These are phyloP conservation scores for Acrossocheilus wenchowensis DNA, from an alignment of 2,797 vertebrate genomes.

Conservation along the genomic window DNA sequence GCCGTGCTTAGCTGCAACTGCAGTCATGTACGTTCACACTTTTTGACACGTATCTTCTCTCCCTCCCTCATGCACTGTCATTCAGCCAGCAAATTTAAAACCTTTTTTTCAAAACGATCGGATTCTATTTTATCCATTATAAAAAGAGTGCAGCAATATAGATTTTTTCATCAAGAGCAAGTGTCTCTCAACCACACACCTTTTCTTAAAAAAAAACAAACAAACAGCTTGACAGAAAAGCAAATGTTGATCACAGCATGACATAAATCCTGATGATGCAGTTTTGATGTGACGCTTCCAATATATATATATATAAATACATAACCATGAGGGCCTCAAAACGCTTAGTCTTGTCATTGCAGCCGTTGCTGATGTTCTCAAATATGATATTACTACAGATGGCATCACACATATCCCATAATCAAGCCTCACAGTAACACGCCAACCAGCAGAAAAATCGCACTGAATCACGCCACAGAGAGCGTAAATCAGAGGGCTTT, in stretches of 20 bases:
- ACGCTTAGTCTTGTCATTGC: slow-evolving; percentile 17
- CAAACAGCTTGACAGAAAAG: slow-evolving; percentile 26
- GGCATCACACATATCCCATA: slow-evolving; percentile 40
- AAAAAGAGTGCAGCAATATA: not conserved
- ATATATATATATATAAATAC: slow-evolving; percentile 15
- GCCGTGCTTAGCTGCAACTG: slow-evolving; percentile 11
- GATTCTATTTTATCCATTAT: not conserved
- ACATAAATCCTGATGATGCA: slow-evolving; percentile 45
- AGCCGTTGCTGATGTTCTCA: slow-evolving; percentile 10
- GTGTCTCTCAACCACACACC: not conserved
- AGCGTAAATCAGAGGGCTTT: slow-evolving; percentile 43
- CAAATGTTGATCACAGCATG: slow-evolving; percentile 24
- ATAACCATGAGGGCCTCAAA: slow-evolving; percentile 21
- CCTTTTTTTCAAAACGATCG: not conserved
- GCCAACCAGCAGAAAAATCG: slow-evolving; percentile 15
- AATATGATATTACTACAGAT: slow-evolving; percentile 32
- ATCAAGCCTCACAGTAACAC: slow-evolving; percentile 31
- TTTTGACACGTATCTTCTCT: not conserved
- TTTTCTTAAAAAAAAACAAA: slow-evolving; percentile 13
- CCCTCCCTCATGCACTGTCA: slow-evolving; percentile 10
- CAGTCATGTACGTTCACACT: slow-evolving; percentile 26
- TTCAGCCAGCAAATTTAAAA: slow-evolving; percentile 28
- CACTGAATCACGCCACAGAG: slow-evolving; percentile 19
- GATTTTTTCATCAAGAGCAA: not conserved
- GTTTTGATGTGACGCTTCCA: slow-evolving; percentile 38